phyloP scores from a whole-genome alignment of 1,140 invertebrate species.

The Aphis craccivora region DNA sequence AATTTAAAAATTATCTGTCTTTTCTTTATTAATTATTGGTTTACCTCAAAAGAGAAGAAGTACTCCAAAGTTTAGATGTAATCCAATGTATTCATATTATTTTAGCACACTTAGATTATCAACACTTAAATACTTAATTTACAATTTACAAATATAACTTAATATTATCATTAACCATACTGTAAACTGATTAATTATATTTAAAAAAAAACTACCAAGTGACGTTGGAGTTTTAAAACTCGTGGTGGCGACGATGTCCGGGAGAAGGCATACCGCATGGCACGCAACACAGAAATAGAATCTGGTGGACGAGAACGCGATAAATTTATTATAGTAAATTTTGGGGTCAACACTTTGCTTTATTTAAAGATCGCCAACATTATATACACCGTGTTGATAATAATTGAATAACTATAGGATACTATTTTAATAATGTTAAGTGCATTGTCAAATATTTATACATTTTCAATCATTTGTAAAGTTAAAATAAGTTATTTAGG shows the following conservation, averaged over 20 bases:
- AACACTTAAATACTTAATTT: not conserved
- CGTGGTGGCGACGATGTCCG: slow-evolving; percentile 9
- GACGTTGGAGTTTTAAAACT: slow-evolving; percentile 13
- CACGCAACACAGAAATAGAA: slow-evolving; percentile 54
- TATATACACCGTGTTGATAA: slow-evolving; percentile 44
- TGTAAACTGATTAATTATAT: slow-evolving; percentile 30
- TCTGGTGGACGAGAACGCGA: slow-evolving; percentile 50
- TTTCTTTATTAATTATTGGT: not conserved
- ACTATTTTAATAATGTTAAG: not conserved
- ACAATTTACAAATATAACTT: not conserved
- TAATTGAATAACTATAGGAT: not conserved
- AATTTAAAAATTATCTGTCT: not conserved
- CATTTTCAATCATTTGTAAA: not conserved
- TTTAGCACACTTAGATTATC: not conserved
- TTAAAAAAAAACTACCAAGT: not conserved
- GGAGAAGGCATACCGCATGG: slow-evolving; percentile 47
- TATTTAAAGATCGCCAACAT: slow-evolving; percentile 48
- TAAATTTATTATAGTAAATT: slow-evolving; percentile 58
- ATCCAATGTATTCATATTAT: not conserved
- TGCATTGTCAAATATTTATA: not conserved
- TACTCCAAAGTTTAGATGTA: not conserved
- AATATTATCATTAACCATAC: not conserved
- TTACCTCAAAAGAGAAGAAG: not conserved
- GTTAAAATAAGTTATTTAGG: not conserved
- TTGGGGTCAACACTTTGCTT: slow-evolving; percentile 53